Evolutionary conservation across 2,113 vertebrate genomes (phyloP).

Genomic region (Myiozetetes cayanensis): DNA sequence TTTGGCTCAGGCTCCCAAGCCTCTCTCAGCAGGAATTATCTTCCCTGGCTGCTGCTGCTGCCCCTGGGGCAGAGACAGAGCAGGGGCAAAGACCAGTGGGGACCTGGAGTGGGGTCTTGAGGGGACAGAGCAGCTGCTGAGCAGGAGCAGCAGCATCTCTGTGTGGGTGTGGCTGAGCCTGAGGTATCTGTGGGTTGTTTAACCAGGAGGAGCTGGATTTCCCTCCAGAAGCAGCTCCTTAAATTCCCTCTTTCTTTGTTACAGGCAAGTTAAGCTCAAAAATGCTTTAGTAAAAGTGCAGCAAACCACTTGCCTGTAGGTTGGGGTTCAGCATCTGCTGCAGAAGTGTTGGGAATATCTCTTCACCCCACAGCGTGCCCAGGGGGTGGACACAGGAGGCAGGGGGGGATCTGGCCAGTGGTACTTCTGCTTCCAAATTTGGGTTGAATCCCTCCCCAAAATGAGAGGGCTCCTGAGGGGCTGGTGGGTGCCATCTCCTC

Average conservation of each 20-base stretch:
- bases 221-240: not conserved
- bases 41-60: not conserved
- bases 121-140: not conserved
- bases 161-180: not conserved
- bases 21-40: not conserved
- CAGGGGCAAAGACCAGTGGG: not conserved
- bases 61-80: not conserved
- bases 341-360: not conserved
- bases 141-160: not conserved
- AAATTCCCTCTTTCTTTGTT: not conserved
- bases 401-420: fast-evolving
- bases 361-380: fast-evolving
- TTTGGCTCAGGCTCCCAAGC: not conserved
- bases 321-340: not conserved
- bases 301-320: not conserved
- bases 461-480: not conserved
- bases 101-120: fast-evolving
- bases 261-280: not conserved
- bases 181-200: not conserved
- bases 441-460: not conserved
- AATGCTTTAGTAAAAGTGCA: not conserved
- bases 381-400: fast-evolving
- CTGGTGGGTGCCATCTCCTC: not conserved
- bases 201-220: not conserved
- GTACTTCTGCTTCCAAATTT: not conserved